phyloP scores from a whole-genome alignment of 2,888 invertebrate species.

The Acanthopleura granulata region DNA sequence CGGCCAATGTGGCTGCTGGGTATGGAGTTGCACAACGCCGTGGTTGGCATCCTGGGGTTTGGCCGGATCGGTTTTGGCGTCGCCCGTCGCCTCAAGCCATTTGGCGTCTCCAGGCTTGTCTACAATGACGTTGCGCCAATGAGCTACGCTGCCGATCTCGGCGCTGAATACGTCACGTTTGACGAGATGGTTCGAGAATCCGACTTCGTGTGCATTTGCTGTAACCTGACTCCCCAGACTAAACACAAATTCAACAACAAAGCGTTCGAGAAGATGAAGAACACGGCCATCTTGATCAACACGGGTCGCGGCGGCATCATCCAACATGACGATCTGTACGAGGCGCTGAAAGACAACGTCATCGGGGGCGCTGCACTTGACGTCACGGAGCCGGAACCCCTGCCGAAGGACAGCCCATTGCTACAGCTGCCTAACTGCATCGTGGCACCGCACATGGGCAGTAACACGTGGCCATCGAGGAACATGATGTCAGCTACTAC shows the following conservation, averaged over 20 bases:
- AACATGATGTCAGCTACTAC: conserved; percentile 83
- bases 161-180: conserved; percentile 79
- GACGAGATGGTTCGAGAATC: conserved; percentile 80
- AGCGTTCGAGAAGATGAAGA: conserved; percentile 89
- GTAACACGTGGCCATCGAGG: conserved; percentile 84
- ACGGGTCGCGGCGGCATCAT: conserved; percentile 77
- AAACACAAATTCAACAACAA: conserved; percentile 81
- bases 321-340: conserved; percentile 83
- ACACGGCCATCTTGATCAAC: conserved; percentile 87
- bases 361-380: conserved; percentile 90
- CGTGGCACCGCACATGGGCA: conserved; percentile 88
- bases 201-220: conserved; percentile 88
- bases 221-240: conserved; percentile 84
- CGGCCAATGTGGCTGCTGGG: conserved; percentile 93
- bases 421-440: conserved; percentile 85
- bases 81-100: conserved; percentile 51
- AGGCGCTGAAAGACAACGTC: conserved; percentile 78
- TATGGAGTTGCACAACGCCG: conserved; percentile 81
- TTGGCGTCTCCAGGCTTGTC: conserved; percentile 46
- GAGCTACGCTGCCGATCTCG: conserved; percentile 72
- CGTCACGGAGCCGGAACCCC: conserved; percentile 91
- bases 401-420: conserved; percentile 83
- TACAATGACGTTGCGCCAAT: conserved; percentile 48
- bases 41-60: conserved; percentile 73
- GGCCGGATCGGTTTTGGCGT: conserved; percentile 67